These are phyloP conservation scores for Alectoris magna DNA, from an alignment of 2,797 vertebrate species.

Conservation along the genomic window DNA sequence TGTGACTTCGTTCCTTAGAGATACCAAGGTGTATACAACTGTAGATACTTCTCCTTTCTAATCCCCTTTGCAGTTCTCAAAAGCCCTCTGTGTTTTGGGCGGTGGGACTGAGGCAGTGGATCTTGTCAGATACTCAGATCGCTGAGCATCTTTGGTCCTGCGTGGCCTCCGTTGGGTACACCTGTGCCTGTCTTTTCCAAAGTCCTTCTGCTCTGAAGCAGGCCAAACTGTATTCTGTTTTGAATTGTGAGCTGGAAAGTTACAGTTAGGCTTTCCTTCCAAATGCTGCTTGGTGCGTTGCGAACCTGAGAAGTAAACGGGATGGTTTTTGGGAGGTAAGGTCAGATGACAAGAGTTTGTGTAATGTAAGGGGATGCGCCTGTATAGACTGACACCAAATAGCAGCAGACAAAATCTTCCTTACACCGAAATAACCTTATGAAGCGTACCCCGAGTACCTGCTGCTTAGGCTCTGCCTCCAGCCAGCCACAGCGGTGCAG, in stretches of 20 bases:
- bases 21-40: neutral
- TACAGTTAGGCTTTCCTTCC: constrained; percentile 5
- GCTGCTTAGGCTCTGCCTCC: neutral
- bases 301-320: neutral
- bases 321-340: neutral
- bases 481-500: neutral
- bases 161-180: neutral
- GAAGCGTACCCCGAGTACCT: neutral
- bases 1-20: neutral
- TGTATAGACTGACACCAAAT: constrained; percentile 6
- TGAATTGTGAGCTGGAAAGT: neutral
- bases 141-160: neutral
- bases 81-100: neutral
- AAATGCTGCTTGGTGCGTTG: neutral
- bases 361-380: neutral
- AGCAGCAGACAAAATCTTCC: neutral
- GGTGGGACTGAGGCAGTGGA: neutral
- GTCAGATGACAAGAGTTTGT: neutral
- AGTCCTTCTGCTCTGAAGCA: neutral
- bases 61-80: neutral
- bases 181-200: neutral
- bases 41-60: neutral
- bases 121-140: neutral
- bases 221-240: neutral
- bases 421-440: neutral